These are phyloP conservation scores for Takifugu flavidus DNA, from an alignment of 2,113 vertebrate species.

Conservation along the genomic window DNA sequence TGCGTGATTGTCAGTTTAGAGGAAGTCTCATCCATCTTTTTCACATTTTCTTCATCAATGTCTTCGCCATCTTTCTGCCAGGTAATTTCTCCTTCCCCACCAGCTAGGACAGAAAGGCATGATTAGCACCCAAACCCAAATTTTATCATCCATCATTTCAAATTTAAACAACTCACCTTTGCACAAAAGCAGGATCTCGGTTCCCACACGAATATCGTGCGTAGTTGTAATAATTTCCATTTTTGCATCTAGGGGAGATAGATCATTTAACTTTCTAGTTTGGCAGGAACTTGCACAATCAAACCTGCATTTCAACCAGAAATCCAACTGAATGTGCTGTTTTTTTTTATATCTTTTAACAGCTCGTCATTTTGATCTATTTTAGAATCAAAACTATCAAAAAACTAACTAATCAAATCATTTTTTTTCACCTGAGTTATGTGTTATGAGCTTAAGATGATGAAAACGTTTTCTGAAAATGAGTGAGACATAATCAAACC, in stretches of 20 bases:
- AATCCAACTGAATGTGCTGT: too few species aligned
- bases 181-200: slow-evolving; percentile 57
- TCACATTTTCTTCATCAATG: slow-evolving; percentile 16
- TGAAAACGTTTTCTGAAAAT: too few species aligned
- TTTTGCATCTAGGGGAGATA: slow-evolving; percentile 53
- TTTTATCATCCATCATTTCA: neutral
- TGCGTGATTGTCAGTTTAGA: slow-evolving; percentile 52
- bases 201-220: slow-evolving; percentile 56
- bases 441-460: too few species aligned
- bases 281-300: neutral
- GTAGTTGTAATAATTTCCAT: slow-evolving; percentile 46
- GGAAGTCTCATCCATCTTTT: slow-evolving; percentile 50
- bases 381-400: too few species aligned
- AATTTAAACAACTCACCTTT: slow-evolving; percentile 60
- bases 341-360: too few species aligned
- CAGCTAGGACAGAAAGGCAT: slow-evolving; percentile 28
- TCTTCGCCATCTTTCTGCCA: slow-evolving; percentile 65
- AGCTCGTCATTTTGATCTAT: too few species aligned
- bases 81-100: slow-evolving; percentile 48
- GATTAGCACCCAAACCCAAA: neutral
- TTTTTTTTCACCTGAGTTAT: too few species aligned
- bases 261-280: neutral
- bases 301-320: too few species aligned
- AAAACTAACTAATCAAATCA: too few species aligned
- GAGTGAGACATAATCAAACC: too few species aligned